Base-by-base conservation (phyloP, 2,888 invertebrate genomes). In the Apodemia duryi region DNA sequence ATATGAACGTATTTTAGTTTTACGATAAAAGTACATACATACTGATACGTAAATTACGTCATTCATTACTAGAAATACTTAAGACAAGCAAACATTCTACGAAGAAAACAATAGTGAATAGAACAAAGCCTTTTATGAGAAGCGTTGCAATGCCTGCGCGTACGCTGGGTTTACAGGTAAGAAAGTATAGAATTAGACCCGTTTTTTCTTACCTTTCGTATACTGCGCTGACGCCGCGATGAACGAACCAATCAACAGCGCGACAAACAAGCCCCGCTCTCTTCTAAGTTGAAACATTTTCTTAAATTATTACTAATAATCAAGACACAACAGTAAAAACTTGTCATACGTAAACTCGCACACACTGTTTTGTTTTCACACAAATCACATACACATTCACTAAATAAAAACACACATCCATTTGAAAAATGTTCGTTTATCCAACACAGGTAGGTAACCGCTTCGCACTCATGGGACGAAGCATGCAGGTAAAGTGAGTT, bases 371-470 rank as follows among this genome's bases (percentile, higher is more conserved):
- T 79, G 80, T 80, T 82, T 79, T 77, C 75, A 82, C 89, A 89
- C 86, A 84, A 82, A 85, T 80, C 86, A 89, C 88, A 84, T 84
- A 88, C 91, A 89, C 88, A 85, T 86, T 85, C 88, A 87, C 91
- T 85, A 75, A 81, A 84, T 82, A 83, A 77, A 83, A 88, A 87
- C 86, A 85, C 89, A 89, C 88, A 88, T 89, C 87, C 89, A 91
- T 91, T 91, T 90, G 87, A 90, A 91, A 90, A 88, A 86, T 87
- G 85, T 91, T 84, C 90, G 88, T 90, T 90, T 88, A 88, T 88
- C 88, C 88, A 46, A 46, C 46, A 46, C 38, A 38, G 38, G 88
- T 84, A 83, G 84, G 83, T 84, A 85, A 86, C 88, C 86, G 88
- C 86, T 84, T 81, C 80, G 82, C 84, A 77, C 46, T 46, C 46